Conservation (phyloP, 2,113 vertebrate species). For the Anhinga anhinga region DNA sequence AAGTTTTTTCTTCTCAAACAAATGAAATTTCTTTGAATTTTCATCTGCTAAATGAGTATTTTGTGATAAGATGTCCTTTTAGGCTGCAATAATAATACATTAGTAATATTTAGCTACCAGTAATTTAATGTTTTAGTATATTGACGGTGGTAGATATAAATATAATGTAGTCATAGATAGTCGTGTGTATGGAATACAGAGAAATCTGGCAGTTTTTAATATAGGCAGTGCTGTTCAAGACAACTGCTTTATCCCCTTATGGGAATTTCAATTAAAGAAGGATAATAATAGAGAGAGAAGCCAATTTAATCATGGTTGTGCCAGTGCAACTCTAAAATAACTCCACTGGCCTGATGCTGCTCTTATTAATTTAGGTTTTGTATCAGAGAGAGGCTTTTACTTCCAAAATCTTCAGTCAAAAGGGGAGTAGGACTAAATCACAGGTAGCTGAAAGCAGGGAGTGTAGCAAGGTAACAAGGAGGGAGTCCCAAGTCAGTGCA, state of each 20-base stretch:
- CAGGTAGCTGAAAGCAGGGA: not conserved
- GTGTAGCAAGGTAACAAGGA: not conserved
- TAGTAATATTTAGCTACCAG: not conserved
- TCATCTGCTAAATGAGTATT: not conserved
- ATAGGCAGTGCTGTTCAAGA: not conserved
- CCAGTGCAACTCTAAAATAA: not conserved
- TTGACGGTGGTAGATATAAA: not conserved
- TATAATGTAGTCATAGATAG: not conserved
- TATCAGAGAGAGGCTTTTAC: not conserved
- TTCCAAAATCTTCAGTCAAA: not conserved
- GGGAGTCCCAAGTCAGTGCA: not conserved
- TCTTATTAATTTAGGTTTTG: not conserved
- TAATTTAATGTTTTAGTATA: conserved; percentile 10
- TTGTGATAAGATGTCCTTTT: not conserved
- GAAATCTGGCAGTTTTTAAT: not conserved
- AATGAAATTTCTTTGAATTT: not conserved
- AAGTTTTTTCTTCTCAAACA: not conserved
- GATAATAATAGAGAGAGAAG: conserved; percentile 18
- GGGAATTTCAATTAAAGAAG: conserved; percentile 49
- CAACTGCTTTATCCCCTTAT: not conserved
- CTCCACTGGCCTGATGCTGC: not conserved
- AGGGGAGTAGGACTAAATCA: not conserved
- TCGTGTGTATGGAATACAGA: not conserved
- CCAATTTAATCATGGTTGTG: not conserved
- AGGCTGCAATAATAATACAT: not conserved